phyloP scores from a whole-genome alignment of 2,113 vertebrate species.

The Anguilla rostrata region DNA sequence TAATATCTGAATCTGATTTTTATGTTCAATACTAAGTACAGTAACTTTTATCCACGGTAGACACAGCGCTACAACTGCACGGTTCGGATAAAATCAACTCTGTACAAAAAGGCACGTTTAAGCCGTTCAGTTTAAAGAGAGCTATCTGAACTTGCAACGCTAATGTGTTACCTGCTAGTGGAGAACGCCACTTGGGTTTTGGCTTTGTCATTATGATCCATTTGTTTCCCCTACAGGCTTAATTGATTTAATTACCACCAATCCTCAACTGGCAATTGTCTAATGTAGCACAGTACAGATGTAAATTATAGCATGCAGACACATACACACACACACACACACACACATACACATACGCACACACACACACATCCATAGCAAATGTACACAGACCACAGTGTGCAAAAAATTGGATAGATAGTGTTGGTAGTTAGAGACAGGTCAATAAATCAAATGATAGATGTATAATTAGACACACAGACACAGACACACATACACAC shows the following conservation, averaged over 20 bases:
- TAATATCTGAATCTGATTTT: background rate
- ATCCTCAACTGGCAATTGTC: background rate
- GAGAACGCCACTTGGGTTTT: background rate
- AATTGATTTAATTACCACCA: background rate
- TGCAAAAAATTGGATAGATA: too few species aligned
- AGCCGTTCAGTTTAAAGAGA: background rate
- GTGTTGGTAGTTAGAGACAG: too few species aligned
- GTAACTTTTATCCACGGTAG: background rate
- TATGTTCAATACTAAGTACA: background rate
- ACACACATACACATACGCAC: background rate
- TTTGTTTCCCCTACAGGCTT: background rate
- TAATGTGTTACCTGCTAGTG: background rate
- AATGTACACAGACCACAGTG: background rate
- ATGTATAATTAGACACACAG: too few species aligned
- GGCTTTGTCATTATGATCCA: background rate
- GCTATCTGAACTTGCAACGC: background rate
- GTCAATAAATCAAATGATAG: too few species aligned
- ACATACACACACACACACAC: background rate
- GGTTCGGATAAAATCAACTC: background rate
- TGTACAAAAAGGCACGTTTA: background rate
- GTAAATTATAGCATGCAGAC: background rate
- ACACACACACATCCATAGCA: background rate
- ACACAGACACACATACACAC: too few species aligned
- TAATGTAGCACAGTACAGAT: background rate
- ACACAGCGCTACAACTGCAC: background rate